These are phyloP conservation scores for Acarapis woodi DNA, from an alignment of 1,140 invertebrate species.

Conservation along the genomic window DNA sequence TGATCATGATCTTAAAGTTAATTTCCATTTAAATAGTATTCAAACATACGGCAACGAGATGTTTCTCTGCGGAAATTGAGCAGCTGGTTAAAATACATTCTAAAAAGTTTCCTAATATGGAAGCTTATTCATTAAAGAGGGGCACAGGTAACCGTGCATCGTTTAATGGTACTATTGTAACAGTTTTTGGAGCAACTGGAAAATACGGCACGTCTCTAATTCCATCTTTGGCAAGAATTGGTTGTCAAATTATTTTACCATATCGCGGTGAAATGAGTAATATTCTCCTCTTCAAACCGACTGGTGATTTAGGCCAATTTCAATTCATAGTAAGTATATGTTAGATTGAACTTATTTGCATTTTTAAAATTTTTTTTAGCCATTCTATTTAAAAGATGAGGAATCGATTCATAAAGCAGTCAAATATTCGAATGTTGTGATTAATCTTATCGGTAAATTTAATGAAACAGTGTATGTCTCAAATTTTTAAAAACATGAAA, in stretches of 20 bases:
- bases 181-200: constrained; percentile 76
- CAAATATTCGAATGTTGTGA: constrained; percentile 85
- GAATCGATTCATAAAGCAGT: constrained; percentile 54
- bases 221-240: constrained; percentile 44
- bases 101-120: constrained; percentile 4
- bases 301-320: constrained; percentile 84
- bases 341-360: neutral
- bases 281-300: constrained; percentile 39
- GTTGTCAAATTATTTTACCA: constrained; percentile 57
- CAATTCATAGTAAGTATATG: constrained; percentile 27
- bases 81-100: too few species aligned
- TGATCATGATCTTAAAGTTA: too few species aligned
- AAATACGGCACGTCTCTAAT: constrained; percentile 56
- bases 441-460: constrained; percentile 73
- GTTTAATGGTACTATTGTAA: constrained; percentile 83
- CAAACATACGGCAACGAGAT: too few species aligned
- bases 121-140: constrained; percentile 5
- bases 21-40: too few species aligned
- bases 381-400: constrained; percentile 55
- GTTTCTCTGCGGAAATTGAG: too few species aligned
- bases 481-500: neutral
- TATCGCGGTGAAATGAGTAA: constrained; percentile 62
- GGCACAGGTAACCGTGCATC: constrained; percentile 78
- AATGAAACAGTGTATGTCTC: constrained; percentile 42
- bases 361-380: constrained; percentile 19